Conservation (phyloP, 2,113 vertebrate genomes). For the Chauna torquata region DNA sequence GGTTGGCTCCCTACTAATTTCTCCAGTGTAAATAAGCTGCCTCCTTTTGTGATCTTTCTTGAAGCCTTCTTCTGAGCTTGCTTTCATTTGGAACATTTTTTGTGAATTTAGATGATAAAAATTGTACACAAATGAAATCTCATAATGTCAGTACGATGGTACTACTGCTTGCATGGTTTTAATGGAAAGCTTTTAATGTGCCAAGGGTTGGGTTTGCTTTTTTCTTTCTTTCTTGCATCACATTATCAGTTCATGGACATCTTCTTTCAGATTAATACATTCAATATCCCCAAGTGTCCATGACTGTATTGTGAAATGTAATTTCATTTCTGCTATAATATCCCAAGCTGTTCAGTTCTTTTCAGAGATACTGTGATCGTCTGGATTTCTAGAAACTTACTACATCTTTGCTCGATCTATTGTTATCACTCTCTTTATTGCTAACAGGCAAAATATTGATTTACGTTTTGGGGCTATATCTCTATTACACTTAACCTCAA, state of each 20-base stretch:
- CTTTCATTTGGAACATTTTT: background rate
- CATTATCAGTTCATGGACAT: background rate
- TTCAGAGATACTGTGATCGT: background rate
- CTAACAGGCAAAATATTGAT: background rate
- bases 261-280: background rate
- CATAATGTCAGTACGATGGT: background rate
- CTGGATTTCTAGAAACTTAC: background rate
- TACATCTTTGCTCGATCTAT: background rate
- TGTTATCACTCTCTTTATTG: background rate
- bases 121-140: background rate
- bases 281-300: background rate
- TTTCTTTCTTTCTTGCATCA: background rate
- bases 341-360: background rate
- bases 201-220: background rate
- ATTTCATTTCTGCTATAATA: background rate
- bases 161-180: background rate
- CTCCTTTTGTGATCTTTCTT: background rate
- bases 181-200: background rate
- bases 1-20: background rate
- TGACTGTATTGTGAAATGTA: background rate
- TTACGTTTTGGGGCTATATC: background rate
- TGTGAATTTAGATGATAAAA: background rate
- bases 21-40: background rate
- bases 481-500: background rate
- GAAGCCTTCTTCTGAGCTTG: background rate